phyloP scores from a whole-genome alignment of 2,888 invertebrate genomes.

The Teleogryllus oceanicus region DNA sequence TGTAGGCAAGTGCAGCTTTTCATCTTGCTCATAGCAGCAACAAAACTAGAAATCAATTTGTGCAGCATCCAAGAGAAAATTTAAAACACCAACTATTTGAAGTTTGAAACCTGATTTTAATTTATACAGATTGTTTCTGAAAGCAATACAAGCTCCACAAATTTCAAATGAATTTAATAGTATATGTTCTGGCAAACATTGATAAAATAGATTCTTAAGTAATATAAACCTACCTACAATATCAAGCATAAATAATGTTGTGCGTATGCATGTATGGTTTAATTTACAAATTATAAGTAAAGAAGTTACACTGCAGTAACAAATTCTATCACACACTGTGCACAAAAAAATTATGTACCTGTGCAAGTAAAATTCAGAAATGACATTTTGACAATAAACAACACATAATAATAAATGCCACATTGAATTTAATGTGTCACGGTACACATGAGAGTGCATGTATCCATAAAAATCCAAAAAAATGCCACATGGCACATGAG shows the following conservation, averaged over 20 bases:
- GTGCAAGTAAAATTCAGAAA: background rate
- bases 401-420: background rate
- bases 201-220: background rate
- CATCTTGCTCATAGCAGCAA: too few relatives aligned
- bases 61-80: too few relatives aligned
- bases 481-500: too few relatives aligned
- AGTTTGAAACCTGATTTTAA: too few relatives aligned
- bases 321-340: background rate
- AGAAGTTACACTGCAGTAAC: background rate
- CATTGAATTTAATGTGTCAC: too few relatives aligned
- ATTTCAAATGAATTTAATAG: background rate
- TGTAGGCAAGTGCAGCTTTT: too few relatives aligned
- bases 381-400: background rate
- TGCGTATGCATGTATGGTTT: constrained; percentile 6
- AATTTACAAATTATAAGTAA: background rate
- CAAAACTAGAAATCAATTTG: too few relatives aligned
- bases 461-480: too few relatives aligned
- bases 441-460: too few relatives aligned
- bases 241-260: constrained; percentile 7
- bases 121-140: too few relatives aligned
- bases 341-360: background rate
- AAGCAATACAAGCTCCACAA: too few relatives aligned
- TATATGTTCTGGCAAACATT: background rate
- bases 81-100: too few relatives aligned
- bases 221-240: background rate